Conservation (phyloP, 2,888 invertebrate genomes). For the Spilarctia lutea region DNA sequence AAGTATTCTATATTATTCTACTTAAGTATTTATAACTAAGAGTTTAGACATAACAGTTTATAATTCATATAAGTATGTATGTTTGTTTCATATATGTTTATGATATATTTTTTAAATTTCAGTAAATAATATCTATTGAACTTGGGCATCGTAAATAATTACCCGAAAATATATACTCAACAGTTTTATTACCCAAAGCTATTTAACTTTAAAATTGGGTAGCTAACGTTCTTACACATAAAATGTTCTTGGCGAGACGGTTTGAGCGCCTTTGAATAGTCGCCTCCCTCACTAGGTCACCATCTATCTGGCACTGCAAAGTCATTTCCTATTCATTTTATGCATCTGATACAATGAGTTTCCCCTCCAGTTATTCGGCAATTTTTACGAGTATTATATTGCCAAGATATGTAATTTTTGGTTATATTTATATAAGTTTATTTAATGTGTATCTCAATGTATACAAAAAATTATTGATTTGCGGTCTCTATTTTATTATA, state of each 20-base stretch:
- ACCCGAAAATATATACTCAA: background rate
- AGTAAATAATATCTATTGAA: background rate
- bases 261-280: constrained; percentile 4
- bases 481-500: background rate
- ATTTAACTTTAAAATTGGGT: background rate
- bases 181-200: background rate
- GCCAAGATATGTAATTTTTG: background rate
- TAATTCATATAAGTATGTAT: too few relatives aligned
- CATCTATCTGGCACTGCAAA: constrained; percentile 17
- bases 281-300: constrained; percentile 40
- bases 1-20: too few relatives aligned
- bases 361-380: constrained; percentile 3
- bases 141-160: background rate
- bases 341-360: constrained; percentile 14
- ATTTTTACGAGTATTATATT: background rate
- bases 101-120: too few relatives aligned
- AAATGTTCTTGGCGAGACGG: background rate
- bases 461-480: background rate
- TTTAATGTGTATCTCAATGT: background rate
- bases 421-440: background rate
- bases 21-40: too few relatives aligned
- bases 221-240: background rate
- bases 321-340: constrained; percentile 21
- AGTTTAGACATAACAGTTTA: too few relatives aligned
- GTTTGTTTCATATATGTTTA: too few relatives aligned